These are phyloP conservation scores for Bibio marci DNA, from an alignment of 2,888 invertebrate species.

Conservation along the genomic window DNA sequence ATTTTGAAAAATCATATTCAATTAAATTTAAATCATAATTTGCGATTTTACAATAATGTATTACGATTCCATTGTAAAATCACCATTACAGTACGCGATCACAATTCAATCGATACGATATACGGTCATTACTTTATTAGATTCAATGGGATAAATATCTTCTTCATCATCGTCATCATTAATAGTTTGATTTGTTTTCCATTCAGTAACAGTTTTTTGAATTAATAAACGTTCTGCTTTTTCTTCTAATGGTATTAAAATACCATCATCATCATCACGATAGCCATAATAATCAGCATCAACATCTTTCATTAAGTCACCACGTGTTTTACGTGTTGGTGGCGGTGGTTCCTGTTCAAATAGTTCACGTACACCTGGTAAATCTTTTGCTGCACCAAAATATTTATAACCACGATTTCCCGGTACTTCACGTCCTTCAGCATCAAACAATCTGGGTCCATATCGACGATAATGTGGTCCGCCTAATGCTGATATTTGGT, in stretches of 20 bases:
- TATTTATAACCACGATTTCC: conserved; percentile 98
- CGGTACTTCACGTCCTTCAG: conserved; percentile 90
- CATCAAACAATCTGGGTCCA: conserved; percentile 85
- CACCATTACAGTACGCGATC: conserved; percentile 4
- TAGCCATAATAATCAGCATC: conserved; percentile 99
- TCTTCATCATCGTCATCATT: conserved; percentile 49
- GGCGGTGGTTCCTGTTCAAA: conserved; percentile 93
- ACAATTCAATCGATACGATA: too few species aligned
- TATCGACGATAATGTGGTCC: conserved; percentile 86
- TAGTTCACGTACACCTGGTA: conserved; percentile 92
- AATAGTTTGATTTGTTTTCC: conserved; percentile 43
- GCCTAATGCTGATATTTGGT: conserved; percentile 84
- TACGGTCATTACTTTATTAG: too few species aligned
- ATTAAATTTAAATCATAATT: too few species aligned
- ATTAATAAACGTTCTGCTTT: conserved; percentile 57
- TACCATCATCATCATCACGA: conserved; percentile 95
- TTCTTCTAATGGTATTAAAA: conserved; percentile 74
- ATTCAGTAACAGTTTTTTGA: conserved; percentile 44
- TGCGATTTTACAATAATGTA: too few species aligned
- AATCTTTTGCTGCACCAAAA: conserved; percentile 94
- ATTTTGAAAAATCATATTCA: too few species aligned
- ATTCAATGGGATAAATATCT: conserved; percentile 47
- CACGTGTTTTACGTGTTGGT: conserved; percentile 78
- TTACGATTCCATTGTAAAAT: too few species aligned
- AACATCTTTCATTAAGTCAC: conserved; percentile 93